Percentiles rank a stretch among this genome's conserved stretches.
These are phyloP conservation scores for Drosophila simulans DNA, from an alignment of 1,140 invertebrate species.

Conservation along the genomic window DNA sequence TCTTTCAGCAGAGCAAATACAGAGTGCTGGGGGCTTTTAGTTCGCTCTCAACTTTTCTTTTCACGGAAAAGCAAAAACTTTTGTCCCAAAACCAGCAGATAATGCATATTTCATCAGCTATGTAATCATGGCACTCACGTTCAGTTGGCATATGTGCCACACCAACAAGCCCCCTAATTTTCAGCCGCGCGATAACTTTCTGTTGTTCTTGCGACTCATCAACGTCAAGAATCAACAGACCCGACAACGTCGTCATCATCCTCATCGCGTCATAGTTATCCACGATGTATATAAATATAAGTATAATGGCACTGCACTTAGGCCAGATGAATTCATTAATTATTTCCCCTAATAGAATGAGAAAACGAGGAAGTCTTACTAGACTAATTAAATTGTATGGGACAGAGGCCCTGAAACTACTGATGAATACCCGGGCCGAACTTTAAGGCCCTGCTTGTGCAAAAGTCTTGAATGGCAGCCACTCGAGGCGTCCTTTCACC, in stretches of 20 bases:
- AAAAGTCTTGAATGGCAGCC: slow-evolving; percentile 25
- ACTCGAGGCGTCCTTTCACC: slow-evolving; percentile 45
- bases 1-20: slow-evolving; percentile 13
- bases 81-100: slow-evolving; percentile 17
- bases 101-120: slow-evolving; percentile 48
- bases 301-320: slow-evolving; percentile 72
- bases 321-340: slow-evolving; percentile 77
- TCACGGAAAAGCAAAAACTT: slow-evolving; percentile 27
- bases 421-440: slow-evolving; percentile 52
- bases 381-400: slow-evolving; percentile 67
- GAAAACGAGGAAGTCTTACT: slow-evolving; percentile 39
- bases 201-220: slow-evolving; percentile 44
- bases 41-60: slow-evolving; percentile 30
- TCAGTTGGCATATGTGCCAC: slow-evolving; percentile 23
- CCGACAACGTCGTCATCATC: slow-evolving; percentile 34
- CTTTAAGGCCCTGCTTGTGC: slow-evolving; percentile 45
- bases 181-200: slow-evolving; percentile 37
- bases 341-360: slow-evolving; percentile 65
- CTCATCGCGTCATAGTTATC: slow-evolving; percentile 4
- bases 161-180: slow-evolving; percentile 4
- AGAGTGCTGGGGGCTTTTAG: neutral
- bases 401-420: slow-evolving; percentile 8
- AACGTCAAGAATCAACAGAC: slow-evolving; percentile 48
- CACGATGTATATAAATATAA: slow-evolving; percentile 5
- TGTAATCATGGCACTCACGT: slow-evolving; percentile 35